These are phyloP conservation scores for Panthera uncia DNA, from an alignment of 2,113 vertebrate species.

Conservation along the genomic window DNA sequence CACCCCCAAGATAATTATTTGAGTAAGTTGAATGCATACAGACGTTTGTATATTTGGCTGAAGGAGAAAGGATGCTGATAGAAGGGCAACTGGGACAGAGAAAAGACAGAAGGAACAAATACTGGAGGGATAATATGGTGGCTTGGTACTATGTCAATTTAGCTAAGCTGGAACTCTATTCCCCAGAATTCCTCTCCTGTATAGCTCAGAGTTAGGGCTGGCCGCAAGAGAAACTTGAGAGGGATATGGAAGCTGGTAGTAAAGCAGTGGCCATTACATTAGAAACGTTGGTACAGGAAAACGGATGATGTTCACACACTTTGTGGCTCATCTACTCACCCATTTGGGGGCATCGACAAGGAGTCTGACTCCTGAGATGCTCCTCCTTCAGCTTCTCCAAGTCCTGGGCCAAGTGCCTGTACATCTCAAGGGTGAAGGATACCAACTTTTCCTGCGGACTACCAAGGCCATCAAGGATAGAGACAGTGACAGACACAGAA, in stretches of 20 bases:
- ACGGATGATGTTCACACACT: accelerated
- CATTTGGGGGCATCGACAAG: neutral
- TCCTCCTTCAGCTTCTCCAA: neutral
- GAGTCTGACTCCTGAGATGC: neutral
- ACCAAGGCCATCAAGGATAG: neutral
- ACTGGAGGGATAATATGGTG: neutral
- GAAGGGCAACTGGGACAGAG: neutral
- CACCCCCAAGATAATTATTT: neutral
- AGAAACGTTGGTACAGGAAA: accelerated
- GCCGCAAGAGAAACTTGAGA: neutral
- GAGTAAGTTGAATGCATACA: neutral
- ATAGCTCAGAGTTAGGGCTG: neutral
- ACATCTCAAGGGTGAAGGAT: neutral
- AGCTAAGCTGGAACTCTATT: neutral
- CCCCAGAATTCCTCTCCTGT: neutral
- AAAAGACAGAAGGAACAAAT: neutral
- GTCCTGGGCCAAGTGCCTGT: neutral
- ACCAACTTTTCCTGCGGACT: neutral
- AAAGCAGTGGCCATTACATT: neutral
- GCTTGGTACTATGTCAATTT: neutral
- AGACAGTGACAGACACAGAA: neutral
- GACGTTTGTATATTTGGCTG: neutral
- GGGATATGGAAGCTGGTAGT: neutral
- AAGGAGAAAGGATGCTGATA: neutral
- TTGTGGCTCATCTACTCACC: neutral